These are phyloP conservation scores for Felis chaus DNA, from an alignment of 2,113 vertebrate genomes.

Conservation along the genomic window DNA sequence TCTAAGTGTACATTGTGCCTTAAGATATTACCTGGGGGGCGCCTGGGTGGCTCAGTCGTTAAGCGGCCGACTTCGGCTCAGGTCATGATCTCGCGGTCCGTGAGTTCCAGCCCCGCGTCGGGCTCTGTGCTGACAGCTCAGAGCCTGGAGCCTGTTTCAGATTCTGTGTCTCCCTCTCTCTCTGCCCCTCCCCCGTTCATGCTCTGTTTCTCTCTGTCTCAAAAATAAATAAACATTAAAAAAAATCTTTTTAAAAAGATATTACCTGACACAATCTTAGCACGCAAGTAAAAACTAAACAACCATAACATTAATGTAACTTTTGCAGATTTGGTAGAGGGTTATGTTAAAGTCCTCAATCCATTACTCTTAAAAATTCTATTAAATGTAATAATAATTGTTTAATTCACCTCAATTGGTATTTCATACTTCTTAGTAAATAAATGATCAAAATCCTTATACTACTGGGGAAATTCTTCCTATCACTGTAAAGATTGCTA, in stretches of 20 bases:
- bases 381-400: not conserved
- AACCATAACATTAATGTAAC: not conserved
- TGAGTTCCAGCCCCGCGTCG: too few relatives aligned
- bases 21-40: not conserved
- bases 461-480: not conserved
- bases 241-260: too few relatives aligned
- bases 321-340: not conserved
- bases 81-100: too few relatives aligned
- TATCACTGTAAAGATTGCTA: not conserved
- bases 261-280: not conserved
- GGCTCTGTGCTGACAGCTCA: too few relatives aligned
- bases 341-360: not conserved
- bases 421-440: constrained; percentile 2
- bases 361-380: not conserved
- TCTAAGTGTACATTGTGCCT: not conserved
- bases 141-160: too few relatives aligned
- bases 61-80: too few relatives aligned
- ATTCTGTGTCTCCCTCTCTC: too few relatives aligned
- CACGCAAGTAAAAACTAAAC: not conserved
- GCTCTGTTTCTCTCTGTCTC: too few relatives aligned
- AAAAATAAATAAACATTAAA: too few relatives aligned
- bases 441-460: not conserved
- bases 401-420: not conserved
- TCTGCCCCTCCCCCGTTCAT: too few relatives aligned
- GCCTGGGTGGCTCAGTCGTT: too few relatives aligned